Percentiles rank a stretch among this genome's conserved stretches.
These are phyloP conservation scores for Labia minor DNA, from an alignment of 2,888 invertebrate genomes.

Conservation along the genomic window DNA sequence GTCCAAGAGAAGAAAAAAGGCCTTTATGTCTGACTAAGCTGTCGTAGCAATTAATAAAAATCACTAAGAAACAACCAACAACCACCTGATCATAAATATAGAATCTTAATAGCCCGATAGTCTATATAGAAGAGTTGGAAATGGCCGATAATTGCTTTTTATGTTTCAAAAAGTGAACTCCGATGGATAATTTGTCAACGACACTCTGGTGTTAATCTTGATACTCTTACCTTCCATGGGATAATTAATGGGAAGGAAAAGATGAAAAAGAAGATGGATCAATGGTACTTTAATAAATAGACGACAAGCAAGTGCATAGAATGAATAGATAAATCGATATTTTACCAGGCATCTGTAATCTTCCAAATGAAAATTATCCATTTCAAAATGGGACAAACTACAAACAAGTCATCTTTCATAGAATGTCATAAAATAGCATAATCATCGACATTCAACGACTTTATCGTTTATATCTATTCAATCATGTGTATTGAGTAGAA, in stretches of 20 bases:
- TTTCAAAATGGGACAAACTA: no score
- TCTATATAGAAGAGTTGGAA: not conserved
- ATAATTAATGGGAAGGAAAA: not conserved
- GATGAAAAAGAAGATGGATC: not conserved
- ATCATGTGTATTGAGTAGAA: no score
- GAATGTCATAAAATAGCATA: no score
- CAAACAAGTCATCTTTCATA: no score
- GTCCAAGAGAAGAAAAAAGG: not conserved
- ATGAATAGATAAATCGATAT: no score
- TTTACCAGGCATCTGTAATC: no score
- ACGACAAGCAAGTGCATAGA: no score
- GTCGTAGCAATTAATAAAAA: conserved; percentile 13
- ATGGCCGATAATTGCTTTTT: conserved; percentile 7
- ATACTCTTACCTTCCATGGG: not conserved
- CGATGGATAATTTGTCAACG: not conserved
- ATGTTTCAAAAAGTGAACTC: not conserved
- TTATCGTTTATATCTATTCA: no score
- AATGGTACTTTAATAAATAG: no score
- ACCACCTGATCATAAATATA: conserved; percentile 13
- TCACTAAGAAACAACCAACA: not conserved
- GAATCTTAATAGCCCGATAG: conserved; percentile 7
- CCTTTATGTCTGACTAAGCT: not conserved
- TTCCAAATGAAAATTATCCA: no score
- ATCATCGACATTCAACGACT: no score
- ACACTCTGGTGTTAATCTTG: not conserved